Evolutionary conservation across 2,888 invertebrate species (phyloP), one percentile per base, ranked within the genome.

Genomic region (Eurois occulta): DNA sequence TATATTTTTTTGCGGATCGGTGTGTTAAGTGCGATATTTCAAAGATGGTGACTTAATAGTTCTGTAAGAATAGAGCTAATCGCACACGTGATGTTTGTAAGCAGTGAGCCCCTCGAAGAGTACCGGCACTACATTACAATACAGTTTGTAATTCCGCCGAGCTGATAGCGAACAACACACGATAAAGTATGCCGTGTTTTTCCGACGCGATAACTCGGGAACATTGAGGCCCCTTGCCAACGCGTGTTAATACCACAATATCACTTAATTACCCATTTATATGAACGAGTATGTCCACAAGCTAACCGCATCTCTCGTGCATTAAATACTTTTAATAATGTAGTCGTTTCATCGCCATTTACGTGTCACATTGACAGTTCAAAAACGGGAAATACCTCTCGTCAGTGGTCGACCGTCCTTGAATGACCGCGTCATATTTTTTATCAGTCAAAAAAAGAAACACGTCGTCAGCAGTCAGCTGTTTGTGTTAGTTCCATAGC

Each of bases 351-450:
- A 89, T 90, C 85, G 90, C 90, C 89, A 89, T 91, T 91, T 89
- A 86, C 89, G 88, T 89, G 91, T 91, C 90, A 90, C 89, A 92
- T 92, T 92, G 91, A 88, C 91, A 91, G 91, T 90, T 91, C 86
- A 89, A 92, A 92, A 95, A 94, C 95, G 95, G 95, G 95, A 95
- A 95, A 94, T 94, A 94, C 94, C 92, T 92, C 92, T 93, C 91
- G 92, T 91, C 94, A 93, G 92, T 92, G 91, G 91, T 90, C 91
- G 91, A 90, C 91, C 95, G 96, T 96, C 96, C 96, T 96, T 96
- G 95, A 94, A 91, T 94, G 95, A 95, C 95, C 95, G 95, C 92
- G 95, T 95, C 95, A 94, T 93, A 93, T 94, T 95, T 95, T 95
- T 96, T 95, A 95, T 95, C 94, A 92, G 92, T 93, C 92, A 93